phyloP scores from a whole-genome alignment of 2,797 vertebrate species.

The Notolepis coatsorum region DNA sequence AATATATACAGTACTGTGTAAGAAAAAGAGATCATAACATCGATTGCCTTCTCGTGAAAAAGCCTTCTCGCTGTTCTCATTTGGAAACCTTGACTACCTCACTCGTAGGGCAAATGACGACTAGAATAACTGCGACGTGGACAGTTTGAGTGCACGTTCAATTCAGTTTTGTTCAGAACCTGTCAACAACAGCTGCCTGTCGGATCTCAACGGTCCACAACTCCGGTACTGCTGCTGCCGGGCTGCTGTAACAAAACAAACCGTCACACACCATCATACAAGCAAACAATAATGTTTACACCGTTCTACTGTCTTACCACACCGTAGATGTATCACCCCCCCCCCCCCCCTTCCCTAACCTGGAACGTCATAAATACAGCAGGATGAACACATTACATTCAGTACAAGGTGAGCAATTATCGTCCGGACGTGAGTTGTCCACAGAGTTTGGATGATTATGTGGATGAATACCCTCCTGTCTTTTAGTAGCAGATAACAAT shows the following conservation, averaged over 20 bases:
- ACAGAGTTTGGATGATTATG: too few species aligned
- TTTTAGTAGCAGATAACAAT: background rate
- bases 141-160: background rate
- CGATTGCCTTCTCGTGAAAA: slow-evolving; percentile 1
- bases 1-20: too few species aligned
- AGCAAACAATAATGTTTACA: too few species aligned
- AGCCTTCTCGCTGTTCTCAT: background rate
- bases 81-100: slow-evolving; percentile 33
- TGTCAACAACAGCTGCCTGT: slow-evolving; percentile 15
- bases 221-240: background rate
- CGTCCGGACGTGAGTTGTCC: background rate
- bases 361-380: background rate
- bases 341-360: too few species aligned
- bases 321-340: too few species aligned
- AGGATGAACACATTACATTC: too few species aligned
- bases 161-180: background rate
- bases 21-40: too few species aligned
- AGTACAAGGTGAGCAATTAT: background rate
- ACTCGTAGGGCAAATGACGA: slow-evolving; percentile 13
- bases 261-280: slow-evolving; percentile 5
- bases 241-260: background rate
- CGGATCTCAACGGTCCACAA: background rate
- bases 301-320: too few species aligned
- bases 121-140: background rate
- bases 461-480: background rate